Conservation (phyloP, 2,113 vertebrate species). For the Bagarius yarrelli region DNA sequence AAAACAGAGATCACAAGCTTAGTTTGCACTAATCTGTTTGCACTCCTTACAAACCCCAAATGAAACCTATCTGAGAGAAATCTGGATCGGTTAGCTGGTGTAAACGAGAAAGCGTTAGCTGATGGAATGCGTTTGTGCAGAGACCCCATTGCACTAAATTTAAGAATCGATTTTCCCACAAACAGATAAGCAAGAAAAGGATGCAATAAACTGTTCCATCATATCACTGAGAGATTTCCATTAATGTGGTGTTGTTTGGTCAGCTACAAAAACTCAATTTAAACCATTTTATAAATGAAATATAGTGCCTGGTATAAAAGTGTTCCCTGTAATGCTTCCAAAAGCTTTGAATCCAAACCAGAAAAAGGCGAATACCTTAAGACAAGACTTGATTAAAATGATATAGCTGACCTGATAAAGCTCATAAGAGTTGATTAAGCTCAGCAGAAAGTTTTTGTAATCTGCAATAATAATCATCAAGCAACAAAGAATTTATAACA, state of each 20-base stretch:
- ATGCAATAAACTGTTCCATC: conserved; percentile 15
- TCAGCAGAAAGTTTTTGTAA: not conserved
- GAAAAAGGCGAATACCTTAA: not conserved
- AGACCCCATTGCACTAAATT: not conserved
- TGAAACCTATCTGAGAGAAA: conserved; percentile 49
- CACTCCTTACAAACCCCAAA: conserved; percentile 51
- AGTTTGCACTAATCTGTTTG: conserved; percentile 54
- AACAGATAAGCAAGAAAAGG: conserved; percentile 1
- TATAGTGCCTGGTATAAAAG: not conserved
- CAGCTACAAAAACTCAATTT: not conserved
- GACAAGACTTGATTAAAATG: not conserved
- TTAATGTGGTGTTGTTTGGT: not conserved
- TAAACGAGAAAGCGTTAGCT: conserved; percentile 37
- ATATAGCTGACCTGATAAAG: no score
- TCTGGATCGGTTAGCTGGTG: conserved; percentile 50
- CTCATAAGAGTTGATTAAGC: no score
- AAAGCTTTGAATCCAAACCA: not conserved
- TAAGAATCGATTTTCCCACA: conserved; percentile 25
- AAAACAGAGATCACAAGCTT: conserved; percentile 54
- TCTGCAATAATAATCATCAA: no score
- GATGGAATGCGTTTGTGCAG: conserved; percentile 12
- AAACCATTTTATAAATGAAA: not conserved
- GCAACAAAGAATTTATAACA: no score
- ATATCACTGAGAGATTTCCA: not conserved
- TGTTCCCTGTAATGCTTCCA: no score